Base-by-base conservation (phyloP, 2,888 invertebrate genomes). In the Cabera pusaria region DNA sequence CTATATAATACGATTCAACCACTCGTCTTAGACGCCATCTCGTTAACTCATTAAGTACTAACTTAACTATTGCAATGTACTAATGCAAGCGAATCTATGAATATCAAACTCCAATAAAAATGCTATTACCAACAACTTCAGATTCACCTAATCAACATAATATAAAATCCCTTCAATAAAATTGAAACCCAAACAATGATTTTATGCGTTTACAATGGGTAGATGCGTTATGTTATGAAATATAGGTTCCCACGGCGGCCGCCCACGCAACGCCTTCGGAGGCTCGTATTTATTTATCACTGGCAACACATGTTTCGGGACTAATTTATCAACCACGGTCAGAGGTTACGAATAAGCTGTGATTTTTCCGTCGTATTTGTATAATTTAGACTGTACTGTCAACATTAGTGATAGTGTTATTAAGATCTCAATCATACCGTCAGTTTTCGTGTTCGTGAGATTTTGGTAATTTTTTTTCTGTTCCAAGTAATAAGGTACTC, bases 271-370 rank as follows among this genome's bases (percentile, higher is more conserved):
- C 43, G 28, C 43, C 38, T 28, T 24, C 24, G 6, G 31, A 32
- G 43, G 19, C 27, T 10, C 27, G 38, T 43, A 45, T 36, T 49
- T 52, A 49, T 51, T 48, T 48, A 51, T 51, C 41, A 46, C 51
- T 44, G 31, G 41, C 31, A 24, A 48, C 40, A 37, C 37, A 42
- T 45, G 48, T 44, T 45, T 16, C 6, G 24, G 25, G 11, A 9
- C 29, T 29, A 34, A 41, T 41, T 41, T 35, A 41, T 35, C 41
- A 35, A 35, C 23, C 6, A n/a, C 25, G 41, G 28, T 41, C 41
- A 41, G 11, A 41, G 41, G 41, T 41, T 18, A 25, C 26, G 31
- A 29, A 35, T 29, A 18, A 14, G 7, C 23, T 14, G 23, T 33
- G 20, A 17, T 33, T 39, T 27, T 6, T 39, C 9, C 28, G 9